These are phyloP conservation scores for Amphipyra tragopoginis DNA, from an alignment of 2,888 invertebrate species.

Conservation along the genomic window DNA sequence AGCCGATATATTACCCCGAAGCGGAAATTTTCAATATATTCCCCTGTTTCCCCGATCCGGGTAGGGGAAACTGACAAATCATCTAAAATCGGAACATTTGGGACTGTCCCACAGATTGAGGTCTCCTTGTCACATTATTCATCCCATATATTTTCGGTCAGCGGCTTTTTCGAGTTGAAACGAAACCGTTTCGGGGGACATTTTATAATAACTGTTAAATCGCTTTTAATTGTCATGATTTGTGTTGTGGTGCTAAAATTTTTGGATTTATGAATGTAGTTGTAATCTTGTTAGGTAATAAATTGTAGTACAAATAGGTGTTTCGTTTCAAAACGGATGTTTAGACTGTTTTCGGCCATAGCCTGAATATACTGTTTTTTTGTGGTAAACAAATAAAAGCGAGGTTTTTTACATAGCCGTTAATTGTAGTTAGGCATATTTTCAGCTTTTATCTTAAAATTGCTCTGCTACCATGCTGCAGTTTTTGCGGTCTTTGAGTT, in stretches of 20 bases:
- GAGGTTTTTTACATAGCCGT: no score
- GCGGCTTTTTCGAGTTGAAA: conserved; percentile 28
- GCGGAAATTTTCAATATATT: conserved; percentile 39
- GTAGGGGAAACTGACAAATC: conserved; percentile 37
- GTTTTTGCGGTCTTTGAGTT: no score
- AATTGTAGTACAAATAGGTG: conserved; percentile 22
- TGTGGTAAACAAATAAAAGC: neutral
- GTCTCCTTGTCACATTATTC: conserved; percentile 51
- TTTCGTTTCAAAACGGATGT: neutral
- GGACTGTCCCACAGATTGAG: conserved; percentile 34
- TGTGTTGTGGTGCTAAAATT: conserved; percentile 24
- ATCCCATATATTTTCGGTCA: conserved; percentile 39
- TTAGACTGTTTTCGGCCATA: neutral
- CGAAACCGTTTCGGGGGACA: conserved; percentile 25
- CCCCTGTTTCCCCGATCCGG: conserved; percentile 6
- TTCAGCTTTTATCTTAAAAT: no score
- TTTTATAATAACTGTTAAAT: conserved; percentile 43
- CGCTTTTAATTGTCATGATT: conserved; percentile 48
- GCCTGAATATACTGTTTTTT: neutral
- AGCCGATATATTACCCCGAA: conserved; percentile 34
- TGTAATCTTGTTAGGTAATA: conserved; percentile 20
- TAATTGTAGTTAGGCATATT: no score
- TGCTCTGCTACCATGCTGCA: no score
- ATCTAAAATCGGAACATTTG: conserved; percentile 13
- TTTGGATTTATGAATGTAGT: conserved; percentile 42